Conservation (phyloP, 1,140 invertebrate genomes). For the Laupala kohalensis region DNA sequence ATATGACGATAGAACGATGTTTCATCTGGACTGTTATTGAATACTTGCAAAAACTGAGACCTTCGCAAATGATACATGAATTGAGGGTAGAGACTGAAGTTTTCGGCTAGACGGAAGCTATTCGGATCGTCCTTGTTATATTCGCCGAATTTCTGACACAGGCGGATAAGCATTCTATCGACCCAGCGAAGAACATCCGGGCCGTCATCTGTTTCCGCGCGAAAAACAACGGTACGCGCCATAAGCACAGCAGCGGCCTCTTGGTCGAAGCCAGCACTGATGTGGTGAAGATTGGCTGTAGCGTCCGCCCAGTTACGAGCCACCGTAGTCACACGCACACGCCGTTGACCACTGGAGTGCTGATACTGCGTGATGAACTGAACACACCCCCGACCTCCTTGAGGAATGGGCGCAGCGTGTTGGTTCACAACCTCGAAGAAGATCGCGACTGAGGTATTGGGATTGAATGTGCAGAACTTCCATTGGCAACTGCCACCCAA, state of each 20-base stretch:
- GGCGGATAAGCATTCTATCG: constrained; percentile 90
- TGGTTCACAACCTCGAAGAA: constrained; percentile 97
- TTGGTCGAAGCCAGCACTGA: constrained; percentile 91
- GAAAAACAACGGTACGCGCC: constrained; percentile 90
- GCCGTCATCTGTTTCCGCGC: constrained; percentile 90
- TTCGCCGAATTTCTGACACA: constrained; percentile 99
- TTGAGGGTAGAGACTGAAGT: constrained; percentile 96
- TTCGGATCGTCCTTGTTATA: constrained; percentile 95
- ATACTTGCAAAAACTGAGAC: constrained; percentile 99
- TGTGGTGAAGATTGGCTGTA: constrained; percentile 61
- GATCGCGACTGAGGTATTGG: constrained; percentile 81
- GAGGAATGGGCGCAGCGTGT: constrained; percentile 87
- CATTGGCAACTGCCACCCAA: constrained; percentile 95
- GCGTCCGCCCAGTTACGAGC: constrained; percentile 89
- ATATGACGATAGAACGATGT: constrained; percentile 98
- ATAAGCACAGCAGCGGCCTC: constrained; percentile 95
- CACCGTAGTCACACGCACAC: constrained; percentile 92
- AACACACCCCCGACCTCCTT: constrained; percentile 88
- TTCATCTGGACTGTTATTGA: constrained; percentile 99
- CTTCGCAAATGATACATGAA: constrained; percentile 99
- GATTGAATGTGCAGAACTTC: constrained; percentile 93
- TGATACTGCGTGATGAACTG: constrained; percentile 99
- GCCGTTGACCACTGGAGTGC: constrained; percentile 88
- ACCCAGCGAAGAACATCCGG: constrained; percentile 97
- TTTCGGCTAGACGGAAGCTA: constrained; percentile 88